Evolutionary conservation across 2,797 vertebrate species (phyloP).

Genomic region (Chaetodon trifasciatus): DNA sequence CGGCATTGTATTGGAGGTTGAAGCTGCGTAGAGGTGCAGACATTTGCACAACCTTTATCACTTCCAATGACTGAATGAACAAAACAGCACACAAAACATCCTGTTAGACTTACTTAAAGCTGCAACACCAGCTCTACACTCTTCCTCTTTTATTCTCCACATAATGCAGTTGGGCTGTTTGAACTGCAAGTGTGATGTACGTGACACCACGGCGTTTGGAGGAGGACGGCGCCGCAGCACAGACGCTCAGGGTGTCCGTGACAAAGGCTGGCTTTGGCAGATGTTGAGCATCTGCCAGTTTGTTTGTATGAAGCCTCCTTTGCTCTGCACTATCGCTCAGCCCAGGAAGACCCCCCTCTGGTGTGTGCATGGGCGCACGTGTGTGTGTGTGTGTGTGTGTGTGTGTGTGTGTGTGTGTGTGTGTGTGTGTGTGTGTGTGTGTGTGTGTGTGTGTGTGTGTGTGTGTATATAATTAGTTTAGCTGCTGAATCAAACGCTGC

Average conservation of each 20-base stretch:
- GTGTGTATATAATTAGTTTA: constrained; percentile 79
- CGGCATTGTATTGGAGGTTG: neutral
- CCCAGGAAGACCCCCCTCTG: constrained; percentile 59
- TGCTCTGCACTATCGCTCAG: constrained; percentile 21
- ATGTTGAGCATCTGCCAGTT: constrained; percentile 45
- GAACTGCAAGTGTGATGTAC: constrained; percentile 31
- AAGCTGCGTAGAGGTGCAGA: neutral
- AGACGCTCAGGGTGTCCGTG: constrained; percentile 34
- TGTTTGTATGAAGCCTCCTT: constrained; percentile 32
- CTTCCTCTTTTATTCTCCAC: constrained; percentile 14
- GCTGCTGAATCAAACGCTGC: constrained; percentile 59
- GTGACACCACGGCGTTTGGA: constrained; percentile 39
- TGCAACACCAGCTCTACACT: constrained; percentile 1
- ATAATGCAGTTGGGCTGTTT: constrained; percentile 47
- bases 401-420: neutral
- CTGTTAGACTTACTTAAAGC: constrained; percentile 10
- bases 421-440: neutral
- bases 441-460: constrained; percentile 14
- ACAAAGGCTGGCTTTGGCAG: constrained; percentile 53
- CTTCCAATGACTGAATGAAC: neutral
- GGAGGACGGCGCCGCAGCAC: constrained; percentile 33
- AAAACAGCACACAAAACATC: neutral
- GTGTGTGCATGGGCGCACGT: constrained; percentile 49
- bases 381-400: no score
- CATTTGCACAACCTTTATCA: neutral